A percentile compares a stretch with the other conserved stretches of the same genome.
Conservation (phyloP, 2,113 vertebrate genomes). For the Sander lucioperca region DNA sequence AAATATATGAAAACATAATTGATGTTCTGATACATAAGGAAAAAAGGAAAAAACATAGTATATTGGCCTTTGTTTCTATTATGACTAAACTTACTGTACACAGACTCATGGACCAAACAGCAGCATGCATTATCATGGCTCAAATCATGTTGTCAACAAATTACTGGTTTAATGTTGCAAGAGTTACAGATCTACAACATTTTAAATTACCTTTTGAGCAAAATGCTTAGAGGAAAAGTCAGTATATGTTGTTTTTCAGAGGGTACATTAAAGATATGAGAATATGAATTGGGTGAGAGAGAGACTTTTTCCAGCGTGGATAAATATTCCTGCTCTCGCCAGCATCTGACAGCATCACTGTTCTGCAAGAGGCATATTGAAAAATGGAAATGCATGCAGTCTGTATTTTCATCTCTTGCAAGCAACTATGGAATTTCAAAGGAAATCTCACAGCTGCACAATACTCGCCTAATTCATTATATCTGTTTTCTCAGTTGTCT, state of each 20-base stretch:
- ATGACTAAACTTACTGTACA: slow-evolving; percentile 51
- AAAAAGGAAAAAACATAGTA: slow-evolving; percentile 25
- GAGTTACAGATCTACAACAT: slow-evolving; percentile 31
- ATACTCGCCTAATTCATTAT: slow-evolving; percentile 50
- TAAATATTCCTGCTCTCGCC: slow-evolving; percentile 32
- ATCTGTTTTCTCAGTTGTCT: slow-evolving; percentile 56
- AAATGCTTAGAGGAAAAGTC: not conserved
- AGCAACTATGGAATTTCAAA: slow-evolving; percentile 36
- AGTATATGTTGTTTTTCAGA: not conserved
- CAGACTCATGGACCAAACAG: slow-evolving; percentile 46
- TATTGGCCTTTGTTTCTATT: slow-evolving; percentile 42
- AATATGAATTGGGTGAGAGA: slow-evolving; percentile 20
- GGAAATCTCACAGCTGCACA: slow-evolving; percentile 38
- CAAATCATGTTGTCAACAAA: slow-evolving; percentile 58
- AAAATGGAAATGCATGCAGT: slow-evolving; percentile 47
- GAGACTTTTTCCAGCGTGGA: slow-evolving; percentile 19
- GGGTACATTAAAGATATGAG: slow-evolving; percentile 5
- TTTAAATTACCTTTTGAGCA: not conserved
- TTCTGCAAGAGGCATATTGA: slow-evolving; percentile 45
- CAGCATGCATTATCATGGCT: slow-evolving; percentile 47
- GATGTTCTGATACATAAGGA: slow-evolving; percentile 28
- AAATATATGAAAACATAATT: slow-evolving; percentile 41
- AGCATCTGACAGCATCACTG: slow-evolving; percentile 49
- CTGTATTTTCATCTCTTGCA: slow-evolving; percentile 39
- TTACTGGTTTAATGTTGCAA: slow-evolving; percentile 59